Evolutionary conservation across 2,888 invertebrate species (phyloP), one percentile per base, ranked within the genome.

Genomic region (Cataglyphis altisquamis): DNA sequence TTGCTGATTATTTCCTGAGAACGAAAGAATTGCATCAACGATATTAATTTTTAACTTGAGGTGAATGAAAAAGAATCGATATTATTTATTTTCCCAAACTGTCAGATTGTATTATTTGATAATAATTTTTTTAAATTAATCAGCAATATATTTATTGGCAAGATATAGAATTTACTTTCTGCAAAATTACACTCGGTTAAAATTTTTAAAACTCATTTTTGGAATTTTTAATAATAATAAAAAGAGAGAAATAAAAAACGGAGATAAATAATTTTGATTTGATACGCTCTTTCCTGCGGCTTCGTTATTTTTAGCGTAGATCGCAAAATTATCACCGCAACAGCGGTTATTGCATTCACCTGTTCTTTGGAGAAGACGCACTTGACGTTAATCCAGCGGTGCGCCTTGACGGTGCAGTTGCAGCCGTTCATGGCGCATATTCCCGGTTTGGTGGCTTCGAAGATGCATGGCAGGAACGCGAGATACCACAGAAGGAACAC

Each of bases 361-460:
- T 97, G 96, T 92, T 95, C 95, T 82, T 94, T 94, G 86, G 95
- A 95, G 91, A 97, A 95, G 90, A 96, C 96, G 94, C 97, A 97
- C 95, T 96, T 97, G 92, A 97, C 95, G 90, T 95, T 95, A 91
- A 96, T 96, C 97, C 97, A 97, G 66, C 96, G 96, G 89, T 96
- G 96, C 41, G 95, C 95, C 74, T 95, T 96, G 72, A 95, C 95
- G 60, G 95, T 95, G 93, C 97, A 97, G 89, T 95, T 95, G 95
- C 97, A 97, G 90, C 95, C 96, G 83, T 95, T 93, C 94, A 95
- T 94, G 82, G 95, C 95, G 93, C 97, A 97, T 88, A 97, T 95
- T 81, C 95, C 95, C 81, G 92, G 91, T 21, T 60, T 88, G 68
- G 88, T 87, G 82, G 87, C 89, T 73, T 86, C 89, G 78, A 86